Evolutionary conservation across 2,113 vertebrate species (phyloP), one percentile per base, ranked within the genome.

Genomic region (Oreamnos americanus): DNA sequence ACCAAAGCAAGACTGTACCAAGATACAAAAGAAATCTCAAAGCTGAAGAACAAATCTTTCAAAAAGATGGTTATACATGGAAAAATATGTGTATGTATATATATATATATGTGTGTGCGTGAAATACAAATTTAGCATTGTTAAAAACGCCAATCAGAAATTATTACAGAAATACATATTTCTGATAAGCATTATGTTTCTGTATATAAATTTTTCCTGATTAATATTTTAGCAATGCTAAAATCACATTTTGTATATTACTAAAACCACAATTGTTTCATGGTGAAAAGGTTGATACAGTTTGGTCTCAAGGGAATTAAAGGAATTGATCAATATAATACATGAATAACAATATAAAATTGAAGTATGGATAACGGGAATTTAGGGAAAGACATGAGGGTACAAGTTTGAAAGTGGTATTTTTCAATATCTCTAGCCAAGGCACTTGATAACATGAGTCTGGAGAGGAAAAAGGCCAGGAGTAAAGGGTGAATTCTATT

Each of bases 1-100:
- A 96, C 30, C 83, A 82, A 96, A 88, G 30, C 87, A 97, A 95
- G 95, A 94, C 12, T 47, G 5, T 25, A 64, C 51, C 17, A 84
- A 78, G 60, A 79, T 55, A 71, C 16, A 83, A 92, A 97, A 92
- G 49, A 83, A 95, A 91, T 43, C 4, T 2, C n/a, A 90, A 93
- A 94, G 45, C 47, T 90, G 16, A 94, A 58, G n/a, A 88, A 90
- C 21, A 79, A 89, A 76, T 51, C 17, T 64, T 91, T 39, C 30
- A 87, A 60, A 97, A 89, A 79, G 47, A 62, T 49, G 17, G 4
- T 15, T 93, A 74, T 15, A 39, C n/a, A 49, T 94, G 78, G 21
- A 15, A 83, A 89, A 91, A 87, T 87, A 21, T 81, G 76, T 57
- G 14, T 57, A 8, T 82, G 4, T 51, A 10, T 36, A 13, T 58